These are phyloP conservation scores for Busseola fusca DNA, from an alignment of 2,888 invertebrate genomes.

Conservation along the genomic window DNA sequence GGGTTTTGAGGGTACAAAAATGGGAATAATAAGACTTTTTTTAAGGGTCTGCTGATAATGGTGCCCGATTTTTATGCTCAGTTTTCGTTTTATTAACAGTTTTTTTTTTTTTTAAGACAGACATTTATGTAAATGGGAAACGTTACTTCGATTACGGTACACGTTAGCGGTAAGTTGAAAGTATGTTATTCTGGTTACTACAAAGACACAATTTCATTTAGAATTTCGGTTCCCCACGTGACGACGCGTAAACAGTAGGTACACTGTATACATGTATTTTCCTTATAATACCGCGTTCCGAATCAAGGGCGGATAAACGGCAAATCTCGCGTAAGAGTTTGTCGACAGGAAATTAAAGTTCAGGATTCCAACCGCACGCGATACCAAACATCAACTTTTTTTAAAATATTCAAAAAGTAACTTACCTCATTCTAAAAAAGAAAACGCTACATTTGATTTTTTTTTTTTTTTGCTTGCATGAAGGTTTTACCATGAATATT, in stretches of 20 bases:
- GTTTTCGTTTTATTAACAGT: not conserved
- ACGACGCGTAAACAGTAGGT: constrained; percentile 13
- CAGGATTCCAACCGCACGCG: constrained; percentile 63
- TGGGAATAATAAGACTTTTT: not conserved
- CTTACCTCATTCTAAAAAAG: constrained; percentile 19
- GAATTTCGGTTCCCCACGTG: constrained; percentile 25
- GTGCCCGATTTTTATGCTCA: not conserved
- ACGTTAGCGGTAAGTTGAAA: not conserved
- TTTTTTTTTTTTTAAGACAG: not conserved
- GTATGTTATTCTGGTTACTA: constrained; percentile 9
- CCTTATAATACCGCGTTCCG: constrained; percentile 9
- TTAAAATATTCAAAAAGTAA: constrained; percentile 49
- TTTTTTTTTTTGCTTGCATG: constrained; percentile 13
- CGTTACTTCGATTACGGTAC: not conserved
- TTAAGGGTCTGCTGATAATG: not conserved
- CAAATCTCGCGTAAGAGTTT: constrained; percentile 61
- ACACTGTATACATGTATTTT: constrained; percentile 30
- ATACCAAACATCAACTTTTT: constrained; percentile 45
- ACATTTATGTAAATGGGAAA: not conserved
- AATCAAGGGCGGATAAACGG: constrained; percentile 29
- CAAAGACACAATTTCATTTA: constrained; percentile 30
- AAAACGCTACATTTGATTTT: constrained; percentile 15
- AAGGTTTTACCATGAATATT: constrained; percentile 26
- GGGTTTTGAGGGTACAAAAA: not conserved
- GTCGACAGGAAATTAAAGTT: constrained; percentile 71